Conservation (phyloP, 2,888 invertebrate species). For the Invenusta paracnida region DNA sequence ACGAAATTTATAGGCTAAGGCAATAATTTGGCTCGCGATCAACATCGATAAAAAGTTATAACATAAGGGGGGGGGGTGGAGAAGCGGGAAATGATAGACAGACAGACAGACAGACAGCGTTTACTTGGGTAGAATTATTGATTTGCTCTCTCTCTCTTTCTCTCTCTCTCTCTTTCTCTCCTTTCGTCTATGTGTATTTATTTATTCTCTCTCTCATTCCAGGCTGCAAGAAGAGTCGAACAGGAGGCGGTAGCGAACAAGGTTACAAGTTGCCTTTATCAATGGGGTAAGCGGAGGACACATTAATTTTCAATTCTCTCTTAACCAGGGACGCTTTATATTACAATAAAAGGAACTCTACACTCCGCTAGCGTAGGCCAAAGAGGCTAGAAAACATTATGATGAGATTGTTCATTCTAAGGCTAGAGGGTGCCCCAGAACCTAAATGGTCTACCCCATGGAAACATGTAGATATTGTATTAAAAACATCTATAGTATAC, state of each 20-base stretch:
- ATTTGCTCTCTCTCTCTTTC: background rate
- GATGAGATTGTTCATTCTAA: background rate
- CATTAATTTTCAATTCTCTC: background rate
- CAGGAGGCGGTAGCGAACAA: background rate
- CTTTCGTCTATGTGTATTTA: background rate
- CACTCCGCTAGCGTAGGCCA: too few species aligned
- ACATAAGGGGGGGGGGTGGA: too few species aligned
- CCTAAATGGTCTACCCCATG: too few species aligned
- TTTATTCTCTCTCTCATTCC: too few species aligned
- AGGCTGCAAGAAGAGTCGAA: constrained; percentile 19
- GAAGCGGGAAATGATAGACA: background rate
- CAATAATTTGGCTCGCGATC: background rate
- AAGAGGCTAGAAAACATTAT: too few species aligned
- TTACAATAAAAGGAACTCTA: too few species aligned
- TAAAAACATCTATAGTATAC: background rate
- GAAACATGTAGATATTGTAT: background rate
- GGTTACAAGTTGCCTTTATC: constrained; percentile 11
- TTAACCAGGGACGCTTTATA: background rate
- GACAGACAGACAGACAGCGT: background rate
- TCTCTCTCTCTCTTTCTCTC: background rate
- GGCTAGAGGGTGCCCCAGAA: too few species aligned
- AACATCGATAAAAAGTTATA: constrained; percentile 1
- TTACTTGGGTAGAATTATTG: background rate
- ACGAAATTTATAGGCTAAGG: background rate
- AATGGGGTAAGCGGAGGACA: background rate